Base-by-base conservation (phyloP, 2,888 invertebrate genomes). In the Apodemia mormo region DNA sequence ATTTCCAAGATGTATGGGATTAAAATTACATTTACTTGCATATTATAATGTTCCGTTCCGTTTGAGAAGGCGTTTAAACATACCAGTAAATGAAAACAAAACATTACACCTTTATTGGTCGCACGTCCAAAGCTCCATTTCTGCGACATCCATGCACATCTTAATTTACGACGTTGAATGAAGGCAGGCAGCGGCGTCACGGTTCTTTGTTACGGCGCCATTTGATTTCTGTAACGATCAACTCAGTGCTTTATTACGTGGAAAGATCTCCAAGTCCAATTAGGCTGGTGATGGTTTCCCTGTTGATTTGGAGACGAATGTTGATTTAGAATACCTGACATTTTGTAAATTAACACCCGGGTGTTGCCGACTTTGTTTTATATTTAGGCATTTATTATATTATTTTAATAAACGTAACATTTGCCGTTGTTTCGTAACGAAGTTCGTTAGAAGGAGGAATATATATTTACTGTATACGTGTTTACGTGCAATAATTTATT, bases 161-260 rank as follows among this genome's bases (percentile, higher is more conserved):
- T 76, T 77, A 80, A 79, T 80, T 78, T 78, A 79, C 75, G 77
- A 79, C 78, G 80, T 76, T 76, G 80, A 80, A 79, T 78, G 77
- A 78, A 78, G 78, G 73, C 69, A 70, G 70, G 66, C 68, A 43
- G 73, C 72, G 72, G 66, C 72, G 76, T 70, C 74, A 74, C 70
- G 73, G 69, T 72, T 71, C 73, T 74, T 74, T 71, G 72, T 75
- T 73, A 73, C 74, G 74, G 69, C 71, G 71, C 70, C 72, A 71
- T 73, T 58, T 72, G 68, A 71, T 70, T 70, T 68, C 72, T 65
- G 65, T 56, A 66, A 69, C 74, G 73, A 74, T 73, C 73, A 75
- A 70, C 73, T 68, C 70, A 58, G 58, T 73, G 74, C 68, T 74
- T 74, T 75, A 76, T 76, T 74, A 75, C 73, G 70, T 72, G 73